phyloP scores from a whole-genome alignment of 2,888 invertebrate species.

The Rapana venosa region DNA sequence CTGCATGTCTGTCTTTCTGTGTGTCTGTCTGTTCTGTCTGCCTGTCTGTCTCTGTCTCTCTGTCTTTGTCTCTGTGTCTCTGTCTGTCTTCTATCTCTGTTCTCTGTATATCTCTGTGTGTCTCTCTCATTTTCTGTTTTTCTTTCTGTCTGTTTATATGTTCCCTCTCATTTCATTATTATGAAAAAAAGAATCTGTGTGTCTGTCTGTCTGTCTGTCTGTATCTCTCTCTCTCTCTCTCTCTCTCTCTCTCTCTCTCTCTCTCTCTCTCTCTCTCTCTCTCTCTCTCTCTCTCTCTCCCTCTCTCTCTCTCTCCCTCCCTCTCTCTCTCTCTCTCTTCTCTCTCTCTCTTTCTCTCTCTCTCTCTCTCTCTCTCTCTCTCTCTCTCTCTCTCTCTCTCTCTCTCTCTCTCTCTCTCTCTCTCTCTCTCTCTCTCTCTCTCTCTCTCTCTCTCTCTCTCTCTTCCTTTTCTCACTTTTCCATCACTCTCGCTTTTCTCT shows the following conservation, averaged over 20 bases:
- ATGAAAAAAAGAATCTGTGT: too few relatives aligned
- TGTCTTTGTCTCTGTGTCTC: background rate
- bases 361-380: background rate
- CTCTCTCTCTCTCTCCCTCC: too few relatives aligned
- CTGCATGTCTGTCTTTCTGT: background rate
- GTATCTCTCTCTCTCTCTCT: too few relatives aligned
- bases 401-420: slow-evolving; percentile 27
- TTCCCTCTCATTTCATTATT: too few relatives aligned
- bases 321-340: too few relatives aligned
- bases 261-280: too few relatives aligned
- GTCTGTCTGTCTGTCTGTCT: too few relatives aligned
- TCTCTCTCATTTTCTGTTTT: background rate
- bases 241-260: too few relatives aligned
- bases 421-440: slow-evolving; percentile 15
- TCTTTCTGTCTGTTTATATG: background rate
- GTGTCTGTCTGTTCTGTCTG: background rate
- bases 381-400: background rate
- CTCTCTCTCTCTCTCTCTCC: too few relatives aligned
- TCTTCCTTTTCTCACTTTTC: background rate
- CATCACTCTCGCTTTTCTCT: background rate
- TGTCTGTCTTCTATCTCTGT: background rate
- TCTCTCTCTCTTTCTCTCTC: background rate
- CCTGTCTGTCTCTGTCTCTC: background rate
- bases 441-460: slow-evolving; percentile 15
- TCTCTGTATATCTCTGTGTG: background rate